Evolutionary conservation across 2,797 vertebrate species (phyloP).

Genomic region (Phataginus tricuspis): DNA sequence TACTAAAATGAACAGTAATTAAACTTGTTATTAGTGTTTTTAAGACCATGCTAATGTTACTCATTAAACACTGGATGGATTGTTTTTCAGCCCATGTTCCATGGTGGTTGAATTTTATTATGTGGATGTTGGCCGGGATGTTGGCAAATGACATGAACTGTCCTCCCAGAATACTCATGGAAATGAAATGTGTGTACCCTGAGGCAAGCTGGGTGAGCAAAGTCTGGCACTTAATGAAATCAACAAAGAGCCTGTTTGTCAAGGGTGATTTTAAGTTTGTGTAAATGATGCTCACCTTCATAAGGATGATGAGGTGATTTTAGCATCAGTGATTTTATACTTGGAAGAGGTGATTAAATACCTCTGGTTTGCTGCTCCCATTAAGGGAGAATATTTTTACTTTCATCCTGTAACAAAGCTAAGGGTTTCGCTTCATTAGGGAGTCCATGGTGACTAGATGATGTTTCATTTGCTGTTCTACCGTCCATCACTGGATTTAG

Average conservation of each 20-base stretch:
- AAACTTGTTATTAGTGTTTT: constrained; percentile 68
- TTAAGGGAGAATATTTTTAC: constrained; percentile 9
- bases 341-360: constrained; percentile 52
- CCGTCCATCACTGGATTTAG: background rate
- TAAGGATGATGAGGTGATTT: constrained; percentile 35
- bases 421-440: constrained; percentile 29
- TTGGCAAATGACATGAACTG: background rate
- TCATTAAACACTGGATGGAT: constrained; percentile 41
- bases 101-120: constrained; percentile 27
- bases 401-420: background rate
- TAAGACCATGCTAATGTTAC: constrained; percentile 60
- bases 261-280: constrained; percentile 25
- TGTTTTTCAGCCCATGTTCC: constrained; percentile 38
- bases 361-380: background rate
- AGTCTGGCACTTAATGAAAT: constrained; percentile 7
- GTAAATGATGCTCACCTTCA: constrained; percentile 21
- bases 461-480: background rate
- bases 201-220: background rate
- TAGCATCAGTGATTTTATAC: background rate
- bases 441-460: background rate
- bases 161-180: background rate
- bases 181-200: background rate
- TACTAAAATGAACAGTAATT: constrained; percentile 64
- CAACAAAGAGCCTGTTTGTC: background rate
- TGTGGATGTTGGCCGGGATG: background rate